These are phyloP conservation scores for Neosilurus mollespiculum DNA, from an alignment of 2,797 vertebrate genomes.

Conservation along the genomic window DNA sequence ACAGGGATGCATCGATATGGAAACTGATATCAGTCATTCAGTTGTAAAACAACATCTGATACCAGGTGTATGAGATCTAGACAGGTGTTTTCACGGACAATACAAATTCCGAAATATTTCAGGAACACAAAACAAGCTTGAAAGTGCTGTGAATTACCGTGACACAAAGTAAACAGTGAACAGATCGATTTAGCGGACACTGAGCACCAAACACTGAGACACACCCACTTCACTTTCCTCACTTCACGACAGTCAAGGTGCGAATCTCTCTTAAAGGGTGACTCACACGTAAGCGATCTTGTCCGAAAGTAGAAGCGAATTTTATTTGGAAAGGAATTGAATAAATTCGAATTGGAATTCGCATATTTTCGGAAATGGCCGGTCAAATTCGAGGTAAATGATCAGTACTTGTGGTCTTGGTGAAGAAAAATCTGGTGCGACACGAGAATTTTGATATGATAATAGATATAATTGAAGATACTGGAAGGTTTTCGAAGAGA, in stretches of 20 bases:
- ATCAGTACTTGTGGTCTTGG: no score
- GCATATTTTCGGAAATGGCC: no score
- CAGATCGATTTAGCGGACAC: neutral
- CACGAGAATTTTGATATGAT: no score
- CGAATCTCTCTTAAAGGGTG: no score
- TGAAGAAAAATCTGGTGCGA: no score
- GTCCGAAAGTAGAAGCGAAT: no score
- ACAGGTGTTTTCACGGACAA: neutral
- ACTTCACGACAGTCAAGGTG: neutral
- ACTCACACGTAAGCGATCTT: no score
- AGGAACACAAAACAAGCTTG: neutral
- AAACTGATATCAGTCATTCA: neutral
- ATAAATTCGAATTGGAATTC: no score
- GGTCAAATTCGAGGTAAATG: no score
- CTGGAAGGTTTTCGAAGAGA: no score
- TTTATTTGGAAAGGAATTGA: no score
- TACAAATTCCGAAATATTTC: neutral
- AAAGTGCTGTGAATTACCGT: neutral
- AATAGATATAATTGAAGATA: no score
- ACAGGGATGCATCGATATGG: neutral
- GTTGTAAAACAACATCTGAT: neutral
- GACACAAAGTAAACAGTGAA: neutral
- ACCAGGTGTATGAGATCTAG: neutral
- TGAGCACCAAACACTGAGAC: neutral
- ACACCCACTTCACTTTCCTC: neutral